Conservation (phyloP, 2,797 vertebrate species). For the Chiloscyllium punctatum region DNA sequence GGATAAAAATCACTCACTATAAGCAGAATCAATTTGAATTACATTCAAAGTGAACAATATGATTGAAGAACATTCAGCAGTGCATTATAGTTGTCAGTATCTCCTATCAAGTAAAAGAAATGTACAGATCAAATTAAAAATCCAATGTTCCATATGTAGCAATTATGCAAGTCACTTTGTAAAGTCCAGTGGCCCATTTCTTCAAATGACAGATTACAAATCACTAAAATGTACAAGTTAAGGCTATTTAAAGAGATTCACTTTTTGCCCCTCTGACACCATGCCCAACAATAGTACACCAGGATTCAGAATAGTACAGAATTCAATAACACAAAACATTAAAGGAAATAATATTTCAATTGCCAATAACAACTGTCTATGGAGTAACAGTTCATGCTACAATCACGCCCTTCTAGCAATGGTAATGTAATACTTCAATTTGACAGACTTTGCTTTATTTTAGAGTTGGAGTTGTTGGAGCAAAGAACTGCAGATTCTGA, state of each 20-base stretch:
- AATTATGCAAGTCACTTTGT: neutral
- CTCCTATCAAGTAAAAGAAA: neutral
- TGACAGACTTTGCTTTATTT: neutral
- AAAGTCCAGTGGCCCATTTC: neutral
- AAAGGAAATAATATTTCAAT: neutral
- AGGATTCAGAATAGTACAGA: neutral
- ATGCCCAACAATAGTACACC: neutral
- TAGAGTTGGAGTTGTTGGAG: too few relatives aligned
- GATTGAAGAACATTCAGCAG: neutral
- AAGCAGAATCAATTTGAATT: neutral
- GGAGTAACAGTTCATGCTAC: neutral
- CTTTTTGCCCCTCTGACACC: neutral
- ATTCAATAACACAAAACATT: neutral
- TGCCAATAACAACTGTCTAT: neutral
- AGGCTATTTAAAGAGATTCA: neutral
- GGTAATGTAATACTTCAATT: neutral
- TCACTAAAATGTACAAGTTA: neutral
- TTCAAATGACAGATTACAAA: neutral
- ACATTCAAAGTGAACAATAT: neutral
- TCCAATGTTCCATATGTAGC: neutral
- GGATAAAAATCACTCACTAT: neutral
- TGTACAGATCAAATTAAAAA: neutral
- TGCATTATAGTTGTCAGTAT: neutral
- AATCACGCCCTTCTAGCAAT: neutral
- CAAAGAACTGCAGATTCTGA: too few relatives aligned